Percentiles rank a stretch among this genome's conserved stretches.
These are phyloP conservation scores for Tetrao urogallus DNA, from an alignment of 2,113 vertebrate species.

Conservation along the genomic window DNA sequence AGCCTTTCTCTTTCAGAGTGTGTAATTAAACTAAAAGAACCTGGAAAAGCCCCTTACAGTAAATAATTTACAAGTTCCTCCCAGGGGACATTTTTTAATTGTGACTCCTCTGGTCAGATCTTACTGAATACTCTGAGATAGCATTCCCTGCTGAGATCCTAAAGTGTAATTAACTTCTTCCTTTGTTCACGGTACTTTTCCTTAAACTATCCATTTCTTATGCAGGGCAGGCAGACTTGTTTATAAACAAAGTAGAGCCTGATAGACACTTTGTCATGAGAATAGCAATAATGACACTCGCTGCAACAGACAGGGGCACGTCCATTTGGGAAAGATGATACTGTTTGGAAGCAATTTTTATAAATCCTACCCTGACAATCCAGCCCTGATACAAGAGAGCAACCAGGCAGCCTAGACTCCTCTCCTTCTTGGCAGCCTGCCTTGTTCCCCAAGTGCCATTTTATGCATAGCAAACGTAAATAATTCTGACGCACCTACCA, in stretches of 20 bases:
- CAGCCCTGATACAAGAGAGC: constrained; percentile 13
- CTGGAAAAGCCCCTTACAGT: constrained; percentile 64
- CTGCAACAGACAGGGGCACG: constrained; percentile 27
- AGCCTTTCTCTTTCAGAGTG: neutral
- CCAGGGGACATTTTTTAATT: constrained; percentile 68
- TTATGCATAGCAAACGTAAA: constrained; percentile 35
- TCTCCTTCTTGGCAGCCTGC: constrained; percentile 26
- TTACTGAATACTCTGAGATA: constrained; percentile 42
- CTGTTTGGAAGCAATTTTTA: constrained; percentile 44
- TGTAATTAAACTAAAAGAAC: constrained; percentile 61
- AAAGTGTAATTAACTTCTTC: constrained; percentile 56
- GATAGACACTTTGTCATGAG: constrained; percentile 43
- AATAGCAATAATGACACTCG: constrained; percentile 1
- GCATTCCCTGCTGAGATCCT: constrained; percentile 54
- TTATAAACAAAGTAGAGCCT: constrained; percentile 65
- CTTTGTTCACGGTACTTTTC: constrained; percentile 58
- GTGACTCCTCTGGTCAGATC: constrained; percentile 63
- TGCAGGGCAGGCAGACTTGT: constrained; percentile 53
- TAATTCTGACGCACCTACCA: constrained; percentile 7
- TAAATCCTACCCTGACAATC: constrained; percentile 58
- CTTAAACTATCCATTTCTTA: constrained; percentile 28
- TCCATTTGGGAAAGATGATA: constrained; percentile 50
- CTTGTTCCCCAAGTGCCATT: constrained; percentile 1
- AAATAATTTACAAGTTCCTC: constrained; percentile 68
- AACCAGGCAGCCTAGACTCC: neutral